Percentiles rank a stretch among this genome's conserved stretches.
Evolutionary conservation across 2,797 vertebrate genomes (phyloP).

Genomic region (Gorsachius magnificus): DNA sequence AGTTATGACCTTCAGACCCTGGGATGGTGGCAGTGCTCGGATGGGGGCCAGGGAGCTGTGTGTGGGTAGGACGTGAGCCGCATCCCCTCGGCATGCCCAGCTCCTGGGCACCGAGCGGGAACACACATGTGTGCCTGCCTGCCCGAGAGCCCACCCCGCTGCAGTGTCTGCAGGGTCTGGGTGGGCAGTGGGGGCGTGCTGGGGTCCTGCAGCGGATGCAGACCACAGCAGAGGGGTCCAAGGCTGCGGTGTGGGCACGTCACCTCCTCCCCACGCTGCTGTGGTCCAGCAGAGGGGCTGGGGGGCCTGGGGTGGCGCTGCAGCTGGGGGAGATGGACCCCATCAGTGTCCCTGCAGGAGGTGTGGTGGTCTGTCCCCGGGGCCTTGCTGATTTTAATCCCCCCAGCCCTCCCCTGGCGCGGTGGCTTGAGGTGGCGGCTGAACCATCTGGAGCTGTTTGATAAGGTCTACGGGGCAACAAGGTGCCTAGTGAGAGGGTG

Average conservation of each 20-base stretch:
- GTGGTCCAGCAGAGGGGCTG: background rate
- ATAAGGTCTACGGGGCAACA: fast-evolving
- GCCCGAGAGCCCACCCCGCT: background rate
- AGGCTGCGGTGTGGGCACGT: background rate
- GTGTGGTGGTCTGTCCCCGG: background rate
- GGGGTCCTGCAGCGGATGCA: background rate
- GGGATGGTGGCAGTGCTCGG: background rate
- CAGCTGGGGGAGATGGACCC: background rate
- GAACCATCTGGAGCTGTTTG: background rate
- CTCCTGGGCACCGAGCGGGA: background rate
- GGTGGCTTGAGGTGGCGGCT: background rate
- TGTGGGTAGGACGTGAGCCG: fast-evolving
- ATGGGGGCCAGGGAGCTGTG: background rate
- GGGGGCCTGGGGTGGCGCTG: fast-evolving
- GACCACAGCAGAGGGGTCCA: background rate
- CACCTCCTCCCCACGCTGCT: background rate
- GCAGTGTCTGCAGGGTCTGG: background rate
- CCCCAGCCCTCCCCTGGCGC: background rate
- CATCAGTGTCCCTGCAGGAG: background rate
- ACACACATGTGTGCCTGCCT: fast-evolving
- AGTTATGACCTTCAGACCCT: background rate
- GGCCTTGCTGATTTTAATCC: too few species aligned
- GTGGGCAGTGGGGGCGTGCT: fast-evolving
- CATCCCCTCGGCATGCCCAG: fast-evolving
- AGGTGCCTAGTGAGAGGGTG: fast-evolving